Evolutionary conservation across 2,888 invertebrate genomes (phyloP), one percentile per base, ranked within the genome.

Genomic region (Hecatera dysodea): DNA sequence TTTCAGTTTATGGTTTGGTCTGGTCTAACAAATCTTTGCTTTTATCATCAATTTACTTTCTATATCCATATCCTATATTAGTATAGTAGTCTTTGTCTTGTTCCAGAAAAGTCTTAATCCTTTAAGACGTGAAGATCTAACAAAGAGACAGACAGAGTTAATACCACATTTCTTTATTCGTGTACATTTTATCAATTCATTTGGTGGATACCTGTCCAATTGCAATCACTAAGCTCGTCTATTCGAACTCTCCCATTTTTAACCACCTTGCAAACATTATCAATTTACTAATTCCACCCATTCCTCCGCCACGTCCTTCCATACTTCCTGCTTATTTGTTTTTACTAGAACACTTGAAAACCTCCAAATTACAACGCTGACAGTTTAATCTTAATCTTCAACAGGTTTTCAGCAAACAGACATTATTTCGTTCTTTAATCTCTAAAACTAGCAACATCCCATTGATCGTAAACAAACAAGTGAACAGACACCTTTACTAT

Each of bases 381-480:
- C n/a, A 59, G 27, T 56, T 61, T 57, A 17, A 64, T 61, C 39
- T 67, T 63, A 69, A 68, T 55, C 53, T 61, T 52, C 42, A 44
- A 42, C 56, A 66, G 59, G 55, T 39, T 52, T 62, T 69, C 50
- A 69, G 22, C 44, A 60, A 69, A 60, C 62, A 69, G 17, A 60
- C 46, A 67, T 50, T 44, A 63, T 65, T 57, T 69, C 44, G 17
- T 52, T 55, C 33, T 65, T 62, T 36, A 57, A 61, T 63, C 57
- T 50, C n/a, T n/a, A n/a, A n/a, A n/a, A n/a, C 36, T 24, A 36
- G n/a, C 46, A n/a, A n/a, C 42, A 55, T 62, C 42, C 17, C 50
- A 19, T 42, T 11, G n/a, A 60, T 55, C 66, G 59, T 80, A 75
- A 75, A 80, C 66, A 78, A 48, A 67, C 55, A 52, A 19, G 19